Percentiles rank a stretch among this genome's conserved stretches.
phyloP scores from a whole-genome alignment of 1,140 invertebrate species.

The Drosophila ironensis region DNA sequence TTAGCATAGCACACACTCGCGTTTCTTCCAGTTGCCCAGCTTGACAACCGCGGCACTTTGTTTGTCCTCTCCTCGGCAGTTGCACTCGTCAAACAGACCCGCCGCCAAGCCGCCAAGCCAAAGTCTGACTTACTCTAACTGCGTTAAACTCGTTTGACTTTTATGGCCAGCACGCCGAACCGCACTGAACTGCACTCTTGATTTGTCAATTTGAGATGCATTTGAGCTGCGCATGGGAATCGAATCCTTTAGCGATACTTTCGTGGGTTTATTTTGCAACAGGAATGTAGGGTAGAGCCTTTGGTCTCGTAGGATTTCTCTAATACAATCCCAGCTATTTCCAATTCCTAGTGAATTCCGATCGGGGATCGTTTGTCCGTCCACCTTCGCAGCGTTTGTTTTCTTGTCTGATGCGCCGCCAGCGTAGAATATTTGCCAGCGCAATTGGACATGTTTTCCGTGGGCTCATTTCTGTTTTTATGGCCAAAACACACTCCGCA shows the following conservation, averaged over 20 bases:
- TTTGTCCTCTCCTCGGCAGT: slow-evolving; percentile 47
- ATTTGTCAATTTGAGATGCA: background rate
- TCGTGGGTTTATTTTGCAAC: too few relatives aligned
- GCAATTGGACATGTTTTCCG: slow-evolving; percentile 72
- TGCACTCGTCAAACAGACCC: slow-evolving; percentile 49
- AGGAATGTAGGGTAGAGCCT: too few relatives aligned
- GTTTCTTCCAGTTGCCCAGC: background rate
- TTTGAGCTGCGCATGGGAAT: too few relatives aligned
- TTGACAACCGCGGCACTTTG: slow-evolving; percentile 70
- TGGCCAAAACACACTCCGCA: slow-evolving; percentile 63
- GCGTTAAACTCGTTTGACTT: slow-evolving; percentile 40
- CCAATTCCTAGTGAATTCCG: background rate
- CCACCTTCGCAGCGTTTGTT: slow-evolving; percentile 10
- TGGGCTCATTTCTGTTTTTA: slow-evolving; percentile 76
- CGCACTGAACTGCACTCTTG: background rate
- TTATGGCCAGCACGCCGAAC: slow-evolving; percentile 10
- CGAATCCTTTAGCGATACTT: too few relatives aligned
- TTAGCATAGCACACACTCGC: slow-evolving; percentile 66
- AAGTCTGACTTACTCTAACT: slow-evolving; percentile 45
- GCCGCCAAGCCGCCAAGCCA: slow-evolving; percentile 24
- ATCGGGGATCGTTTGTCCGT: slow-evolving; percentile 16
- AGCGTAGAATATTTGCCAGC: slow-evolving; percentile 45
- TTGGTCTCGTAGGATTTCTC: background rate
- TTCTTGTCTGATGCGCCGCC: slow-evolving; percentile 59
- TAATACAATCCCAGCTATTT: too few relatives aligned